Evolutionary conservation across 2,888 invertebrate species (phyloP).

Genomic region (Hymenopus coronatus): DNA sequence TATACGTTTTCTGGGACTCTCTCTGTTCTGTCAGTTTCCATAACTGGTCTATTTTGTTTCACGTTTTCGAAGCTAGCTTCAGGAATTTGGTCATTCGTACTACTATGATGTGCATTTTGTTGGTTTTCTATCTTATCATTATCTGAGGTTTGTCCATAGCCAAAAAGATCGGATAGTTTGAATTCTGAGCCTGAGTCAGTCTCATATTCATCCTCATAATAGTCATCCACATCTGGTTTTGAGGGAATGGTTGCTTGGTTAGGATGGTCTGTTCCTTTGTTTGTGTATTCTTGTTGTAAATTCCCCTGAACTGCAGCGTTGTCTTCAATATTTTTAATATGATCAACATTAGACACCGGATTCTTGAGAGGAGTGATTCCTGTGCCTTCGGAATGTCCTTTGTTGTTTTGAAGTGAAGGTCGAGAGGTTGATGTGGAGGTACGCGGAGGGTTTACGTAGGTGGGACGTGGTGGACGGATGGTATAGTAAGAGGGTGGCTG

Average conservation of each 20-base stretch:
- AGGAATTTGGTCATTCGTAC: background rate
- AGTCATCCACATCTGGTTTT: background rate
- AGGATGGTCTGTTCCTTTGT: background rate
- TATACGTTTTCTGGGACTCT: background rate
- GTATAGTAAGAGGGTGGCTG: constrained; percentile 37
- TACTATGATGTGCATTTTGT: background rate
- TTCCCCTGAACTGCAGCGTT: background rate
- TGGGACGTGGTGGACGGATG: constrained; percentile 32
- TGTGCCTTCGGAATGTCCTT: background rate
- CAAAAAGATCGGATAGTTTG: background rate
- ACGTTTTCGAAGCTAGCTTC: background rate
- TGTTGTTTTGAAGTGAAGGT: background rate
- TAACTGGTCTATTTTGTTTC: background rate
- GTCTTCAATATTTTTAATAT: background rate
- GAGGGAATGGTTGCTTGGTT: background rate
- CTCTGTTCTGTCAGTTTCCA: background rate
- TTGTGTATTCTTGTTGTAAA: background rate
- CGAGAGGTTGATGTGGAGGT: background rate
- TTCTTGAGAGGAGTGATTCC: background rate
- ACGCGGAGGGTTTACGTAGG: background rate
- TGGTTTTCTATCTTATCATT: background rate
- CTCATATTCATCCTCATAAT: constrained; percentile 4
- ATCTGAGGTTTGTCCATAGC: background rate
- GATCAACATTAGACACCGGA: background rate
- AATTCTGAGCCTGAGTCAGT: background rate